Percentiles rank a stretch among this genome's conserved stretches.
These are phyloP conservation scores for Uloborus plumipes DNA, from an alignment of 2,888 invertebrate species.

Conservation along the genomic window DNA sequence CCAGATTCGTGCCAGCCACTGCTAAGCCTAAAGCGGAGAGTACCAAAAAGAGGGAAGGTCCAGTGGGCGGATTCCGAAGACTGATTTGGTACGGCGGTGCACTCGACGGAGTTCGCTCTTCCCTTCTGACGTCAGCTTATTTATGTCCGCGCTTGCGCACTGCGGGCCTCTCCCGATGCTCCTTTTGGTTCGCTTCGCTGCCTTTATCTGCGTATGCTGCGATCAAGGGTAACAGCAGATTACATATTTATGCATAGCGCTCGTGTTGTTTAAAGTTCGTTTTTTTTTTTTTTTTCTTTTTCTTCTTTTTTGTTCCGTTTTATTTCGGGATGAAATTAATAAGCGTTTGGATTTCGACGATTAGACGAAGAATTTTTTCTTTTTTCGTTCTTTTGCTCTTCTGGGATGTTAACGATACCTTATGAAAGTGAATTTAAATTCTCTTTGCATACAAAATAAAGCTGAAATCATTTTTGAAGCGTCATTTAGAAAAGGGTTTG, in stretches of 20 bases:
- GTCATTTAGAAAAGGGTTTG: too few species aligned
- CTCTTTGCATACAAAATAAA: slow-evolving; percentile 8
- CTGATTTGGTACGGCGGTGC: slow-evolving; percentile 44
- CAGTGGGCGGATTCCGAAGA: slow-evolving; percentile 58
- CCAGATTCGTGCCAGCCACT: slow-evolving; percentile 61
- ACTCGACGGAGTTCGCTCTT: slow-evolving; percentile 41
- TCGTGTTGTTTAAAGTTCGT: slow-evolving; percentile 47
- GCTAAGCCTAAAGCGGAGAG: slow-evolving; percentile 62
- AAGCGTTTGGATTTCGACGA: slow-evolving; percentile 59
- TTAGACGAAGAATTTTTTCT: slow-evolving; percentile 47
- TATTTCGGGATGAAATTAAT: slow-evolving; percentile 46
- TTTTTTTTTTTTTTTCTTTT: slow-evolving; percentile 11
- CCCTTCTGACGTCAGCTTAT: slow-evolving; percentile 54
- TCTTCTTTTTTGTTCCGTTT: not conserved
- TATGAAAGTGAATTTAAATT: slow-evolving; percentile 14
- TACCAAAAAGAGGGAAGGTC: slow-evolving; percentile 34
- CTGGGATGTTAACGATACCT: not conserved
- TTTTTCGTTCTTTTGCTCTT: not conserved
- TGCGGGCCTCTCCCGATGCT: slow-evolving; percentile 37
- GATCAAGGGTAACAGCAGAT: slow-evolving; percentile 51
- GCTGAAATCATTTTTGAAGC: too few species aligned
- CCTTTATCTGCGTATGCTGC: slow-evolving; percentile 42
- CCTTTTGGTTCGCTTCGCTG: slow-evolving; percentile 38
- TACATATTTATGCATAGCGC: slow-evolving; percentile 57
- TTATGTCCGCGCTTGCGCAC: slow-evolving; percentile 57